Evolutionary conservation across 1,140 invertebrate genomes (phyloP), one percentile per base, ranked within the genome.

Genomic region (Halesus radiatus): DNA sequence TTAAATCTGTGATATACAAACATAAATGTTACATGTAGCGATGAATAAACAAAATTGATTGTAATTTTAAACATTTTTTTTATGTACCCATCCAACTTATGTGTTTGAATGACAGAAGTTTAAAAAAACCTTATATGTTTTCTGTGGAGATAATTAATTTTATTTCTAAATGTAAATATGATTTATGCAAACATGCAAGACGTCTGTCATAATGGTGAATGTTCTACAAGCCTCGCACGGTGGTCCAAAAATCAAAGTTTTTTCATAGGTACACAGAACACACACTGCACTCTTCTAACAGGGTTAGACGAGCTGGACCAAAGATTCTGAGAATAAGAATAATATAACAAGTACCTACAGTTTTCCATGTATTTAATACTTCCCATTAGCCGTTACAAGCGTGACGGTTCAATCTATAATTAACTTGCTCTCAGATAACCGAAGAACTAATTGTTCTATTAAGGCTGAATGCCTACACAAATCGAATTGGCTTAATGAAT

Each of bases 1-100:
- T 58, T 76, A 68, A 82, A 80, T 82, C 81, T 82, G 81, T 82
- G 81, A 80, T 80, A 82, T 78, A 82, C 50, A 53, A n/a, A 79
- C 22, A 64, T 64, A 64, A 26, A 10, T 78, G 80, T 81, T 81
- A 81, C 58, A 75, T 68, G 64, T 62, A 74, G 76, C 60, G 75
- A 78, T 20, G 54, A 78, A 78, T 75, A 74, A 80, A 81, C 54
- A 75, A 70, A 60, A 81, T 22, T 74, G 70, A 81, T 81, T 81
- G 78, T 81, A 81, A 70, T 76, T 68, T 50, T 52, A 52, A 72
- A 81, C 23, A 62, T 58, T 80, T 16, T 64, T 29, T 62, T 74
- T 23, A 4, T 56, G 32, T 66, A 68, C 68, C 54, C 23, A 15
- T 74, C 26, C 18, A 18, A 23, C n/a, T 64, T 56, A n/a, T 5